A percentile compares a stretch with the other conserved stretches of the same genome.
Conservation (phyloP, 2,797 vertebrate genomes). For the Arctocebus calabarensis region DNA sequence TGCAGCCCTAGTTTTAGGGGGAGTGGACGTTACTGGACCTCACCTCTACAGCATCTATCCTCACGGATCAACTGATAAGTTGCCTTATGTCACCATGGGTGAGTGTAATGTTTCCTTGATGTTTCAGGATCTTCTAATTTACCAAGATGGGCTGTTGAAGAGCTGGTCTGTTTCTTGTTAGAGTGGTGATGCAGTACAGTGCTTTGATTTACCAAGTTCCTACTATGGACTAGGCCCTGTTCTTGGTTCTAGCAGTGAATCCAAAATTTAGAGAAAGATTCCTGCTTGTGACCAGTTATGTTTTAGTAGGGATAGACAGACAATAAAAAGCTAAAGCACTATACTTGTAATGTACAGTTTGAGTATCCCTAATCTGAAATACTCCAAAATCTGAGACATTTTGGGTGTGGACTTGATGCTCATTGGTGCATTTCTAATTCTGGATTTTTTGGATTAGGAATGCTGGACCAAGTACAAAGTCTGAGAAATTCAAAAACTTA, state of each 20-base stretch:
- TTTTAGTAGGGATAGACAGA: background rate
- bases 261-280: constrained; percentile 30
- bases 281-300: background rate
- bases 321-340: background rate
- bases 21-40: constrained; percentile 94
- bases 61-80: constrained; percentile 97
- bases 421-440: background rate
- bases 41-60: constrained; percentile 99
- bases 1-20: constrained; percentile 95
- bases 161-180: constrained; percentile 29
- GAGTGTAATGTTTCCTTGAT: constrained; percentile 83
- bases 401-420: background rate
- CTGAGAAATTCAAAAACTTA: background rate
- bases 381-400: background rate
- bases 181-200: background rate
- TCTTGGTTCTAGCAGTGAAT: background rate
- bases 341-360: background rate
- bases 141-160: background rate
- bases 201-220: constrained; percentile 6
- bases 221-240: background rate
- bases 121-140: constrained; percentile 57
- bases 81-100: constrained; percentile 99
- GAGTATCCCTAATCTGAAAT: background rate
- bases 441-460: background rate
- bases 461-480: background rate